These are phyloP conservation scores for Zeuzera pyrina DNA, from an alignment of 2,888 invertebrate species.

Conservation along the genomic window DNA sequence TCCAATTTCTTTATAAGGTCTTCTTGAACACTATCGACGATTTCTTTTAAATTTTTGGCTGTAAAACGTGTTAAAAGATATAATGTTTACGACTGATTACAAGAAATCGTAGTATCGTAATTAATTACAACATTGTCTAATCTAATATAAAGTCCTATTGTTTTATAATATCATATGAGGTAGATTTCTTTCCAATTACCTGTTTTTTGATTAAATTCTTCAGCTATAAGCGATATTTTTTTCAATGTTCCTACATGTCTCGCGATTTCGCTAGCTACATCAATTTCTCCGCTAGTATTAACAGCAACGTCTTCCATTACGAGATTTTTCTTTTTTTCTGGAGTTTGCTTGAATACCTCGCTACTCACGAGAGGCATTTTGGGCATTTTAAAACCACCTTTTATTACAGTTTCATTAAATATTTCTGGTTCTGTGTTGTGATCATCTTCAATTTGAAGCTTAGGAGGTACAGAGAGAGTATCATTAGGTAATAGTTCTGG, in stretches of 20 bases:
- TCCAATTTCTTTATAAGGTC: constrained; percentile 56
- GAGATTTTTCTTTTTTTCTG: constrained; percentile 24
- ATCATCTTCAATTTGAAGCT: constrained; percentile 12
- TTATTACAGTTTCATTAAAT: constrained; percentile 9
- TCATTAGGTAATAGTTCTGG: constrained; percentile 47
- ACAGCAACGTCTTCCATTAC: constrained; percentile 38
- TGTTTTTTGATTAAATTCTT: constrained; percentile 64
- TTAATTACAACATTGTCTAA: too few relatives aligned
- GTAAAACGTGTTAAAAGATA: too few relatives aligned
- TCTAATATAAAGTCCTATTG: too few relatives aligned
- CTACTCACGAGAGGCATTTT: constrained; percentile 56
- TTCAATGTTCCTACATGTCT: constrained; percentile 50
- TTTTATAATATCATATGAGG: too few relatives aligned
- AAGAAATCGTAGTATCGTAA: too few relatives aligned
- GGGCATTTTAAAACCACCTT: constrained; percentile 38
- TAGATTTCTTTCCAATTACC: too few relatives aligned
- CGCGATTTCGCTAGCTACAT: constrained; percentile 49
- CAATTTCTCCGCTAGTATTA: constrained; percentile 43
- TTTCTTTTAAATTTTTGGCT: constrained; percentile 64
- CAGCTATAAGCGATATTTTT: constrained; percentile 62
- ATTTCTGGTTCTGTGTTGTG: constrained; percentile 16
- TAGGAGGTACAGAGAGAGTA: constrained; percentile 23
- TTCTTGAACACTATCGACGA: constrained; percentile 60
- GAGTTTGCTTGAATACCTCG: constrained; percentile 39
- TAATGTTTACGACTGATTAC: too few relatives aligned